phyloP scores from a whole-genome alignment of 2,797 vertebrate species.

The Philypnodon macrostomus region DNA sequence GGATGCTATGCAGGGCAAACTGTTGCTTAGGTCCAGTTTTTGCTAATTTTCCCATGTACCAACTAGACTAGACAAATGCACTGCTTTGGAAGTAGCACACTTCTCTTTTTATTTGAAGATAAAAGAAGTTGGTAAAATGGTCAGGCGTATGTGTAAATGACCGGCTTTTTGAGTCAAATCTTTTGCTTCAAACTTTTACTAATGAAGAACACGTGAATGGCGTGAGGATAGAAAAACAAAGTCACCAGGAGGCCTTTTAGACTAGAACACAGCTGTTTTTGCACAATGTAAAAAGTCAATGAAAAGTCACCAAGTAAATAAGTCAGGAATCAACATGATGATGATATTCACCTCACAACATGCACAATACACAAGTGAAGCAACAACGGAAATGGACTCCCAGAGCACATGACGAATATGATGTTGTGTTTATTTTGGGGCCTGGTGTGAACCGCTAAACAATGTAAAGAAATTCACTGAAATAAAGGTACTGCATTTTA shows the following conservation, averaged over 20 bases:
- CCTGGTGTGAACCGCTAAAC: slow-evolving; percentile 26
- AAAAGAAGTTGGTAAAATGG: too few species aligned
- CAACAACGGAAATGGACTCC: slow-evolving; percentile 17
- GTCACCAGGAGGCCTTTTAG: slow-evolving; percentile 73
- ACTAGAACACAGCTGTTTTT: slow-evolving; percentile 69
- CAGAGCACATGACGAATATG: slow-evolving; percentile 20
- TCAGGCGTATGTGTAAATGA: too few species aligned
- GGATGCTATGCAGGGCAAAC: too few species aligned
- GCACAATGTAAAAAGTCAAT: slow-evolving; percentile 65
- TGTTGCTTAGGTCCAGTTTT: too few species aligned
- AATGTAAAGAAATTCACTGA: slow-evolving; percentile 27
- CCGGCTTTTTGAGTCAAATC: too few species aligned
- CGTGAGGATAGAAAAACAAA: slow-evolving; percentile 39
- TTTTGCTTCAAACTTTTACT: slow-evolving; percentile 11
- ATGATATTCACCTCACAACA: slow-evolving; percentile 41
- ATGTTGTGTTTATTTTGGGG: slow-evolving; percentile 27
- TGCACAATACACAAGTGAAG: slow-evolving; percentile 14
- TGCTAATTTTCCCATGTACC: too few species aligned
- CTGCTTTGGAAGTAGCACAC: too few species aligned
- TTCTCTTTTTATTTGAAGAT: too few species aligned
- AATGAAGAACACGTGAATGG: slow-evolving; percentile 26
- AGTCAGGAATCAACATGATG: slow-evolving; percentile 34
- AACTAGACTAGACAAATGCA: too few species aligned
- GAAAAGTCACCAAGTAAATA: slow-evolving; percentile 58
- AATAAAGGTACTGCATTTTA: slow-evolving; percentile 30